phyloP scores from a whole-genome alignment of 2,113 vertebrate genomes.

The Cynocephalus volans region DNA sequence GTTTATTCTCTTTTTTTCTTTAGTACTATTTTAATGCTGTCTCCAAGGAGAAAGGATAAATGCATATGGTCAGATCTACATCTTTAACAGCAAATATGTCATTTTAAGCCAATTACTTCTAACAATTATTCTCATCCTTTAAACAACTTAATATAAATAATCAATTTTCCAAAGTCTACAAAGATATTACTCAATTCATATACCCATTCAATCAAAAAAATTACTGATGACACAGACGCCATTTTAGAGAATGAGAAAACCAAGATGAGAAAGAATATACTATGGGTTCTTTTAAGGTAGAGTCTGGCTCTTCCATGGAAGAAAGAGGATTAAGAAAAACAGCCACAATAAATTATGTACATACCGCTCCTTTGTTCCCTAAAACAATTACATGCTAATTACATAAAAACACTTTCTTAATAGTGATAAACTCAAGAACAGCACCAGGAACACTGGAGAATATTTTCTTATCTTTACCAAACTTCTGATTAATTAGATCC shows the following conservation, averaged over 20 bases:
- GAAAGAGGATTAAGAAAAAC: not conserved
- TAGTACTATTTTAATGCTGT: conserved; percentile 7
- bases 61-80: not conserved
- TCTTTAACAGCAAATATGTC: not conserved
- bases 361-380: not conserved
- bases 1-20: not conserved
- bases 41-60: not conserved
- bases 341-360: not conserved
- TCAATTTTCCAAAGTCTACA: not conserved
- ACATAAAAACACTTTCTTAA: not conserved
- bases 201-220: conserved; percentile 12
- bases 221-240: not conserved
- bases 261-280: not conserved
- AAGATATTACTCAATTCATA: not conserved
- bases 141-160: not conserved
- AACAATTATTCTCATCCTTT: not conserved
- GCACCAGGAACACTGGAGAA: not conserved
- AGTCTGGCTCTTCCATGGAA: not conserved
- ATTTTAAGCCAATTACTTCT: not conserved
- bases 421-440: conserved; percentile 11
- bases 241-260: not conserved
- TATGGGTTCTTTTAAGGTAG: not conserved
- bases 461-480: conserved; percentile 10
- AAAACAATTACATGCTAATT: not conserved
- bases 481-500: not conserved